Evolutionary conservation across 2,888 invertebrate species (phyloP).

Genomic region (Hybos culiciformis): DNA sequence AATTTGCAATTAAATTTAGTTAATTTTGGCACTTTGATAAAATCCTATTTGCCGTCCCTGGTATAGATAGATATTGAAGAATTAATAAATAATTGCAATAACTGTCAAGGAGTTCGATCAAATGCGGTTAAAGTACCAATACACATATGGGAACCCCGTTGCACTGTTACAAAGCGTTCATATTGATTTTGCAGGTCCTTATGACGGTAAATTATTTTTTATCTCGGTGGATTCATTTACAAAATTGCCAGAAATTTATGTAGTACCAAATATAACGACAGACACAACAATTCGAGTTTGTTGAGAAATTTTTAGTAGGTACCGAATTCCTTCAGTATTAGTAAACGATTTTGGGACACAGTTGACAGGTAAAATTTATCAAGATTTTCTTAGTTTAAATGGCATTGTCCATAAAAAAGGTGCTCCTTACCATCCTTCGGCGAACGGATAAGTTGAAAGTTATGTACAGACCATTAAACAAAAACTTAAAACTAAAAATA

Average conservation of each 20-base stretch:
- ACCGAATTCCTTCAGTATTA: neutral
- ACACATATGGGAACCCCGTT: neutral
- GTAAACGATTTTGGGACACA: neutral
- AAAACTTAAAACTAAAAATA: too few species aligned
- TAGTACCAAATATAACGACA: neutral
- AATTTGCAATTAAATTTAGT: too few species aligned
- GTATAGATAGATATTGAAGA: too few species aligned
- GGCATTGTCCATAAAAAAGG: neutral
- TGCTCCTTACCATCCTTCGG: too few species aligned
- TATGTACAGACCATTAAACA: too few species aligned
- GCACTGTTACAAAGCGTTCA: too few species aligned
- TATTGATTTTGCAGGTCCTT: too few species aligned
- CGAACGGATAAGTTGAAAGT: too few species aligned
- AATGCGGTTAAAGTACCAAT: neutral
- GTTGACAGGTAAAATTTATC: neutral
- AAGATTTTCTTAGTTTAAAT: neutral
- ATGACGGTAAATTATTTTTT: neutral
- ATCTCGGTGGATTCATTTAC: neutral
- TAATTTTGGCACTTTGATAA: too few species aligned
- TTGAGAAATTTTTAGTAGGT: neutral
- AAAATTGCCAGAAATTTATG: neutral
- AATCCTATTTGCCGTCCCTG: too few species aligned
- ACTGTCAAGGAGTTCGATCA: too few species aligned
- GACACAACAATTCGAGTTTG: too few species aligned
- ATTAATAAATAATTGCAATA: neutral